Base-by-base conservation (phyloP, 2,113 vertebrate genomes). In the Dasypus novemcinctus region DNA sequence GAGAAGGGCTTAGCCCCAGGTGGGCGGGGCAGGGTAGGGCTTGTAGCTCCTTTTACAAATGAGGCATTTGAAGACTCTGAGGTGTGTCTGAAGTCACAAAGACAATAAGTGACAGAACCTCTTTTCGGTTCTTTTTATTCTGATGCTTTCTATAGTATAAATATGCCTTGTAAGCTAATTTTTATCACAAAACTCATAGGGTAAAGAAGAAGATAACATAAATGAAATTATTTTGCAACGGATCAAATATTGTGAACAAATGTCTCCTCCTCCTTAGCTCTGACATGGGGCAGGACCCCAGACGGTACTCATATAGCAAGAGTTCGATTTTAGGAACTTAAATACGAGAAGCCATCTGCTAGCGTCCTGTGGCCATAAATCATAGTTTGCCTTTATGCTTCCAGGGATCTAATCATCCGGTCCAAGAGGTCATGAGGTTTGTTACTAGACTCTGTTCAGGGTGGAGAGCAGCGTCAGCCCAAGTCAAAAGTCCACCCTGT, bases 401-500 rank as follows among this genome's bases (percentile, higher is more conserved):
- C 27, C 52, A 23, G 4, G 21, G 17, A 66, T 4, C 15, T 15
- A 20, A 69, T 93, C 64, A 74, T 83, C 75, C 63, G 86, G 68
- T 49, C 15, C 18, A 52, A 88, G 74, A 64, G 91, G 63, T 96
- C 86, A 91, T 76, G 61, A 59, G 38, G 72, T 52, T 93, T 57
- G 81, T 80, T 54, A 75, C n/a, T 29, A 43, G 20, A 90, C 25
- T n/a, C 10, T 5, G 87, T 49, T 57, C 46, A 90, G 46, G 29
- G 41, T 23, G 33, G 46, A 72, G 31, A 72, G 11, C 63, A 61
- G 66, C 41, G 21, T 25, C 74, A 75, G 36, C 54, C 18, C 86
- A 90, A 68, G 49, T 93, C 82, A 88, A 81, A 93, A 96, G 90
- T 94, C 96, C 96, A 80, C 5, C 9, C 36, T 4, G 83, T 94